Conservation (phyloP, 2,797 vertebrate genomes). For the Siniperca undulata region DNA sequence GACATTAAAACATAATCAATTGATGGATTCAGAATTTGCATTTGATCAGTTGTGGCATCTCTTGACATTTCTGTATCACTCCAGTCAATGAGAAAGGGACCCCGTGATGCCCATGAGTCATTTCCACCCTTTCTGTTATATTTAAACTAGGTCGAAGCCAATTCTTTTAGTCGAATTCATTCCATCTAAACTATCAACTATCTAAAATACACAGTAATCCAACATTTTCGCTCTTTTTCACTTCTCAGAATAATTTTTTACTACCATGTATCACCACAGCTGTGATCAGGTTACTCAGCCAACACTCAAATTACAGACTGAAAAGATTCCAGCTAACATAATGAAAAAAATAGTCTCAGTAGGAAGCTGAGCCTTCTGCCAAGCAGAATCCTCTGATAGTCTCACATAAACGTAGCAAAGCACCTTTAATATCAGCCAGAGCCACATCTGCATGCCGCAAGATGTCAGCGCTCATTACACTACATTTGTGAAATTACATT, state of each 20-base stretch:
- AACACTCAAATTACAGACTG: slow-evolving; percentile 30
- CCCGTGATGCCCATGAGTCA: slow-evolving; percentile 2
- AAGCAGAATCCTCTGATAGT: slow-evolving; percentile 50
- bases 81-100: slow-evolving; percentile 3
- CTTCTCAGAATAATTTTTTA: slow-evolving; percentile 10
- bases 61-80: slow-evolving; percentile 19
- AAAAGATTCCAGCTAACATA: slow-evolving; percentile 47
- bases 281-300: slow-evolving; percentile 39
- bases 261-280: slow-evolving; percentile 24
- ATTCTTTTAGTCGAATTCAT: slow-evolving; percentile 17
- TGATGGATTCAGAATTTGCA: slow-evolving; percentile 6
- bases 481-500: slow-evolving; percentile 54
- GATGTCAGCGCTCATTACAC: slow-evolving; percentile 50
- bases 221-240: slow-evolving; percentile 19
- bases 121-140: neutral
- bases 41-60: slow-evolving; percentile 1
- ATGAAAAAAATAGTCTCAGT: slow-evolving; percentile 23
- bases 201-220: neutral
- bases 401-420: slow-evolving; percentile 60
- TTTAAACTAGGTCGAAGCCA: slow-evolving; percentile 5
- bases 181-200: slow-evolving; percentile 8
- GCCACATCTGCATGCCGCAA: slow-evolving; percentile 58
- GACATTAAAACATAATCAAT: neutral
- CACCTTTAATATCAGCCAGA: slow-evolving; percentile 55
- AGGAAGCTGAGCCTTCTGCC: slow-evolving; percentile 36